Base-by-base conservation (phyloP, 2,113 vertebrate species). In the Menidia beryllina region DNA sequence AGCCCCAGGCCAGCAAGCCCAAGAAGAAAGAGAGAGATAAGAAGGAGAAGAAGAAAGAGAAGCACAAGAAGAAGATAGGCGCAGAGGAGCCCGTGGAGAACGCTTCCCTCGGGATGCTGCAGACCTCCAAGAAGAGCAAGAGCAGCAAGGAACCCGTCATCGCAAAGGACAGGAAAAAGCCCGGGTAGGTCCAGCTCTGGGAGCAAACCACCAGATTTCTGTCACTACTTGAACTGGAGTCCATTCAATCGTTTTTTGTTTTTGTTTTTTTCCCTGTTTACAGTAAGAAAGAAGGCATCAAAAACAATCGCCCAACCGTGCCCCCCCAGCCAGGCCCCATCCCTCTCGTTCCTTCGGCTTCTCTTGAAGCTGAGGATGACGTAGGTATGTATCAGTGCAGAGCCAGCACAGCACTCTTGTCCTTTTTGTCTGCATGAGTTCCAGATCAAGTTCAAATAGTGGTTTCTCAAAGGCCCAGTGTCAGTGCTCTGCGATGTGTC, bases 21-120 rank as follows among this genome's bases (percentile, higher is more conserved):
- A 98, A 99, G 96, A 97, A 97, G 91, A 98, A 97, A 64, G 96
- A 98, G 90, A 98, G 97, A 67, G 97, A 98, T 87, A 98, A 96
- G 90, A 96, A 97, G 72, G 95, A 98, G 19, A 94, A 93, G 80
- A 91, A 93, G 76, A 97, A 95, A 56, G 93, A 95, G 1, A 96
- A 95, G 59, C 93, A 95, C 5, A 97, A 95, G 72, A 94, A 96
- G 21, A 96, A 93, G 93, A 91, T 92, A 75, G 95, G 93, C 25
- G 60, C n/a, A 2, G 85, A 89, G 48, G 89, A 91, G n/a, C 27
- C 78, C 1, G 26, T 67, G 25, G 95, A 96, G 72, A 89, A 93
- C 0, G 65, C 75, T 17, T 77, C 89, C 0, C 20, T 82, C 24
- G 69, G 83, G 60, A 90, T 68, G 30, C 69, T 89, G 65, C 90